Conservation (phyloP, 2,888 invertebrate genomes). For the Conops quadrifasciatus region DNA sequence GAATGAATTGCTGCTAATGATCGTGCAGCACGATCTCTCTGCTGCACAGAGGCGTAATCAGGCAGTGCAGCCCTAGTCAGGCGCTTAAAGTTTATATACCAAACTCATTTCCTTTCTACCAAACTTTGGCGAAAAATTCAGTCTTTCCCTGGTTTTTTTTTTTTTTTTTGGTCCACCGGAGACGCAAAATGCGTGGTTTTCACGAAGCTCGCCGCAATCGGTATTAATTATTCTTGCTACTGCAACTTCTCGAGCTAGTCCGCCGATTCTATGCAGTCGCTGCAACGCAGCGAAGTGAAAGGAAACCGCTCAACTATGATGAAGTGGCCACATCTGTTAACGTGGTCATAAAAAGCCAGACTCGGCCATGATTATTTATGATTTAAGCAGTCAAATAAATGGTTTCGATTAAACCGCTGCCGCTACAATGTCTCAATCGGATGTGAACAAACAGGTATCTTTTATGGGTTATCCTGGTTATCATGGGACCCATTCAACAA, state of each 20-base stretch:
- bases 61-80: neutral
- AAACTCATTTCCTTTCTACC: neutral
- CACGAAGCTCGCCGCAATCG: constrained; percentile 11
- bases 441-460: no score
- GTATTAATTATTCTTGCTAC: constrained; percentile 27
- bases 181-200: constrained; percentile 22
- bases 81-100: neutral
- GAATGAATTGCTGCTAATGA: constrained; percentile 29
- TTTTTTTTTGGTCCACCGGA: neutral
- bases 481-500: no score
- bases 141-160: neutral
- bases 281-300: constrained; percentile 1
- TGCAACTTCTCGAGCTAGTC: constrained; percentile 3
- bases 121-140: neutral
- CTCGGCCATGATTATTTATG: neutral
- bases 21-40: constrained; percentile 28
- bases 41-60: neutral
- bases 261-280: neutral
- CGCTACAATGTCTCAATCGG: neutral
- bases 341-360: neutral
- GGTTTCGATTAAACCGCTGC: neutral
- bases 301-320: neutral
- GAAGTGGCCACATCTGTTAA: neutral
- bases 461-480: no score
- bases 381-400: neutral